Base-by-base conservation (phyloP, 2,797 vertebrate genomes). In the Muscicapa striata region DNA sequence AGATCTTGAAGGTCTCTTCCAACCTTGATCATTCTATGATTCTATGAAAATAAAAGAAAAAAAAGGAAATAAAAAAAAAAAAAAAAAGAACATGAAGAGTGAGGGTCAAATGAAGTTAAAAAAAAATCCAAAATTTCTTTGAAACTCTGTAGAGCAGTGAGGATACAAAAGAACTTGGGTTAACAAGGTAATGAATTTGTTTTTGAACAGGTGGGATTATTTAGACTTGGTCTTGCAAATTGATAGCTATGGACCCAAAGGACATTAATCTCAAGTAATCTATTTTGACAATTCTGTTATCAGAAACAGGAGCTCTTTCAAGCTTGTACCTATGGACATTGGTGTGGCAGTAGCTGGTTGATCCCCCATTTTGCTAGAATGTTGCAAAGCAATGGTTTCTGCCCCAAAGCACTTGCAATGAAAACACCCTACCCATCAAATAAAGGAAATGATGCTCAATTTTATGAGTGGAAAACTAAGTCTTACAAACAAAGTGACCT, bases 31-130 rank as follows among this genome's bases (percentile, higher is more conserved):
- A 52, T 46, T 30, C 51, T 64, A 12, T 77, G 29, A 45, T 45
- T 64, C 64, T 34, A 8, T 77, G 10, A 63, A 63, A 54, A 48
- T 11, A 30, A 13, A 21, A 57, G 21, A 11, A 24, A 18, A 19
- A 26, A 20, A 23, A 36, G 36, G 6, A 8, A 34, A 10, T 18
- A n/a, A 67, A 3, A 6, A 22, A 21, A 13, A 13, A 10, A 24
- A 5, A 40, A 46, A 63, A 16, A 3, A 70, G 0, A 14, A 2
- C 32, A n/a, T 23, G 1, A n/a, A 63, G 23, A 15, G 7, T 36
- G 14, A 84, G 72, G 48, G 40, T 55, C 26, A 63, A 69, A 49
- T 55, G 32, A 26, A 54, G 38, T 40, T 23, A 17, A 85, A 79
- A 79, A 58, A 23, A 13, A 5, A 36, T 36, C 9, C 11, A 77